Evolutionary conservation across 2,797 vertebrate species (phyloP), one percentile per base, ranked within the genome.

Genomic region (Danio albolineatus): DNA sequence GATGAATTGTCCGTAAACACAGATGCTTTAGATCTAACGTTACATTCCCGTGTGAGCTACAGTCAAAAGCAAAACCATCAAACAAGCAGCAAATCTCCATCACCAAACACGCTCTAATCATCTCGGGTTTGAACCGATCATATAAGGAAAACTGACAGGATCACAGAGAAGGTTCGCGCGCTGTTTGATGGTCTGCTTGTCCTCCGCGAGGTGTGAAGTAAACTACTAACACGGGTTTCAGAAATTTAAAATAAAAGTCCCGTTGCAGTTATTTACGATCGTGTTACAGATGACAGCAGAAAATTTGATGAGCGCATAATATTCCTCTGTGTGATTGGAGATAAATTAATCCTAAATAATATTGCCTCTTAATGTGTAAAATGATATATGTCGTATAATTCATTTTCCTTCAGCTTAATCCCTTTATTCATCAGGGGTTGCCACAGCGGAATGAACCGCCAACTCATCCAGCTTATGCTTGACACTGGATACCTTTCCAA

Each of bases 111-210:
- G 10, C 10, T 57, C 3, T 65, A 80, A 83, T 83, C 82, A 83
- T 72, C 38, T 83, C 82, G 73, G 77, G 8, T n/a, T 79, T 41
- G 2, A 44, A 41, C 73, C 77, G 82, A 83, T 83, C 82, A 83
- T 80, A 76, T 83, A 83, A 83, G 82, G 82, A 83, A 83, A 83
- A 83, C 8, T 36, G 73, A 83, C 65, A 14, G 51, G 82, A 72
- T 83, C 82, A 83, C 17, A 28, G 46, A 17, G 5, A 14, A 57
- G 64, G 49, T 14, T 53, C 28, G 21, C 41, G 2, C 6, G 38
- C 13, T 16, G 16, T 48, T 7, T 13, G 28, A 28, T 46, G 70
- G 61, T 39, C 49, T 6, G 2, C 28, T 38, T 8, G 36, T 9
- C n/a, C 10, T 36, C n/a, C 10, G 12, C 38, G 17, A 12, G 38